Evolutionary conservation across 1,140 invertebrate species (phyloP).

Genomic region (Tribolium castaneum): DNA sequence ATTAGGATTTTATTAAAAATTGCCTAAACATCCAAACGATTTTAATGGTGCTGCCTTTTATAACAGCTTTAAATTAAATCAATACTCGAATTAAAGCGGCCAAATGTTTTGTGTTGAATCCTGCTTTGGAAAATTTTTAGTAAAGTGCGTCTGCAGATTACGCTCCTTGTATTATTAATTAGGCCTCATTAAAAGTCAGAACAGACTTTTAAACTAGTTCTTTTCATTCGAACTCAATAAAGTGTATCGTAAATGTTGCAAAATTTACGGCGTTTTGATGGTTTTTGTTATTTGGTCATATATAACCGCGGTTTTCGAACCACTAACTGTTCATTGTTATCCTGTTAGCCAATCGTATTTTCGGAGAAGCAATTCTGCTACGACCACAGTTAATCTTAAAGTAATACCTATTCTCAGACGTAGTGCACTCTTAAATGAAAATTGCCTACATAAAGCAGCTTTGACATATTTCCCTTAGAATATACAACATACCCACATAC

Average conservation of each 20-base stretch:
- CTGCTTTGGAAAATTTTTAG: slow-evolving; percentile 19
- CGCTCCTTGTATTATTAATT: slow-evolving; percentile 3
- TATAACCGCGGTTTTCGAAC: slow-evolving; percentile 20
- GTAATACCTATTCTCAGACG: slow-evolving; percentile 27
- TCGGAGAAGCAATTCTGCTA: slow-evolving; percentile 25
- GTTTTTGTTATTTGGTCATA: slow-evolving; percentile 30
- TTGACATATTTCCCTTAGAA: neutral
- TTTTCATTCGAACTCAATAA: neutral
- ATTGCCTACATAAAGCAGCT: neutral
- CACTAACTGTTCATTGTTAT: slow-evolving; percentile 38
- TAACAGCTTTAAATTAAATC: slow-evolving; percentile 31
- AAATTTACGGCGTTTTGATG: slow-evolving; percentile 26
- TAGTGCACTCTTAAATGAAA: slow-evolving; percentile 17
- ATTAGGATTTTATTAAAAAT: slow-evolving; percentile 36
- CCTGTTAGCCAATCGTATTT: slow-evolving; percentile 28
- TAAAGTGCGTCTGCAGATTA: neutral
- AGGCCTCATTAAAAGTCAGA: neutral
- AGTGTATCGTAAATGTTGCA: slow-evolving; percentile 30
- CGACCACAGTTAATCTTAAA: slow-evolving; percentile 16
- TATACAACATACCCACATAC: neutral
- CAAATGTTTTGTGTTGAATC: slow-evolving; percentile 27
- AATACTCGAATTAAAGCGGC: slow-evolving; percentile 11
- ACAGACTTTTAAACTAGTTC: neutral
- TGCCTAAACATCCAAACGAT: slow-evolving; percentile 30
- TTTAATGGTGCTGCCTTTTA: slow-evolving; percentile 32